Conservation (phyloP, 92 coral and sea anemone species). For the Phenganax stokvisi region DNA sequence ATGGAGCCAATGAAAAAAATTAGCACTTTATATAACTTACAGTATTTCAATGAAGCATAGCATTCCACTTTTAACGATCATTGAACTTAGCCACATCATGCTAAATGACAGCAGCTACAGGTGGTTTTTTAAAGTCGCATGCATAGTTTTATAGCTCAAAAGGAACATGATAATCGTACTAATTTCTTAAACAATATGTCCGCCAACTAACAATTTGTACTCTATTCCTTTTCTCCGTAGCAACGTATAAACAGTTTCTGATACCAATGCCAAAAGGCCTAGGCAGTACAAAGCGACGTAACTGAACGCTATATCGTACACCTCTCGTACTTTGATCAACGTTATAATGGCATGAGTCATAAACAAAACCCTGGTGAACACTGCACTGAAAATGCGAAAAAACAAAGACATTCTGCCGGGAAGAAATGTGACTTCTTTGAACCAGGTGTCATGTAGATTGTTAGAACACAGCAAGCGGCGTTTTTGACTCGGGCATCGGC, state of each 20-base stretch:
- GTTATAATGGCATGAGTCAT: constrained; percentile 65
- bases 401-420: constrained; percentile 49
- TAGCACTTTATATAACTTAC: background rate
- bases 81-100: too few species aligned
- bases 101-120: background rate
- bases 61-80: too few species aligned
- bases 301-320: background rate
- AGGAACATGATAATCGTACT: background rate
- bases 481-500: too few species aligned
- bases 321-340: constrained; percentile 16
- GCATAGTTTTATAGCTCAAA: background rate
- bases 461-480: too few species aligned
- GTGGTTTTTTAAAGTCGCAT: background rate
- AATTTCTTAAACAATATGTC: background rate
- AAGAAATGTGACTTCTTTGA: too few species aligned
- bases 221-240: constrained; percentile 78
- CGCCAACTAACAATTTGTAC: constrained; percentile 80
- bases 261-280: constrained; percentile 63
- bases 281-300: constrained; percentile 34
- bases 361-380: constrained; percentile 76
- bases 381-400: constrained; percentile 65
- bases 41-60: too few species aligned
- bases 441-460: too few species aligned
- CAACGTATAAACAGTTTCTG: constrained; percentile 78
- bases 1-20: background rate